These are phyloP conservation scores for Erebia ligea DNA, from an alignment of 2,888 invertebrate genomes.

Conservation along the genomic window DNA sequence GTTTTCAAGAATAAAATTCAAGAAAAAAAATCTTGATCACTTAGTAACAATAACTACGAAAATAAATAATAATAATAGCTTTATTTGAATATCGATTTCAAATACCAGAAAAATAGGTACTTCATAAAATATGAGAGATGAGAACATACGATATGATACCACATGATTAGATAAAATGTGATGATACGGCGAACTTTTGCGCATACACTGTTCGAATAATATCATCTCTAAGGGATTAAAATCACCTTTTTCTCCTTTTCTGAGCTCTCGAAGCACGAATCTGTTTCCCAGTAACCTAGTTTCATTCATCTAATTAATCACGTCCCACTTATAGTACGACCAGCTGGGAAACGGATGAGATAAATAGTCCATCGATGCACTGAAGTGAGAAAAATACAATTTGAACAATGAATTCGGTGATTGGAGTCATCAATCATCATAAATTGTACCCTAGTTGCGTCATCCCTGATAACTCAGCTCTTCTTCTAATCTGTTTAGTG, in stretches of 20 bases:
- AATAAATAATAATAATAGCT: no score
- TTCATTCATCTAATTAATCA: conserved; percentile 36
- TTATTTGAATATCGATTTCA: no score
- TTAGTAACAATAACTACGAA: no score
- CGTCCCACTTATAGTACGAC: conserved; percentile 29
- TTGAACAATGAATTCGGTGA: conserved; percentile 11
- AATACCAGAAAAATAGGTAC: no score
- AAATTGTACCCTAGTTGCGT: not conserved
- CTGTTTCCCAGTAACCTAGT: conserved; percentile 31
- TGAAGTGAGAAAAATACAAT: conserved; percentile 8
- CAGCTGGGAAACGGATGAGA: conserved; percentile 31
- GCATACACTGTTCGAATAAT: not conserved
- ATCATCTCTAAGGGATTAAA: not conserved
- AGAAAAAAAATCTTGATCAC: no score
- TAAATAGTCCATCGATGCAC: conserved; percentile 23
- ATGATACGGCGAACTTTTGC: not conserved
- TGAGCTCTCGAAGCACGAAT: conserved; percentile 28
- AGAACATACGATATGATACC: no score
- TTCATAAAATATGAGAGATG: no score
- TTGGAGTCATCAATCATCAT: conserved; percentile 3
- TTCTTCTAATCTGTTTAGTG: no score
- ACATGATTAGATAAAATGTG: no score
- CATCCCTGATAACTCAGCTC: no score
- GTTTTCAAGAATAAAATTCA: not conserved
- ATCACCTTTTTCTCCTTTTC: conserved; percentile 14